Conservation (phyloP, 2,797 vertebrate genomes). For the Bryconaethiops microstoma region DNA sequence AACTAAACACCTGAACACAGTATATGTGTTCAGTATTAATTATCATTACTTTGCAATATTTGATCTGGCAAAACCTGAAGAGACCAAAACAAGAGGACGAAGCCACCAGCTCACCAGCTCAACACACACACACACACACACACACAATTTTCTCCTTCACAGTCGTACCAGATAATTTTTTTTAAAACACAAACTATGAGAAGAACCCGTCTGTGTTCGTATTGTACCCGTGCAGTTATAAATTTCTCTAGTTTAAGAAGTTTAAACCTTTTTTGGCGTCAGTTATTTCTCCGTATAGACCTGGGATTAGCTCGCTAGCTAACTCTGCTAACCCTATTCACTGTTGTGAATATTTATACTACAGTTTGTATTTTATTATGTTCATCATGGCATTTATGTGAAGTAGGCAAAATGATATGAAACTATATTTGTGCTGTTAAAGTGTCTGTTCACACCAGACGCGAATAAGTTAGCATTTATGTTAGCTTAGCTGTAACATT, state of each 20-base stretch:
- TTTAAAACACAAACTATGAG: too few relatives aligned
- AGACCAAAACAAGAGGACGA: too few relatives aligned
- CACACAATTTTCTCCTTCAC: too few relatives aligned
- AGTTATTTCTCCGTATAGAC: background rate
- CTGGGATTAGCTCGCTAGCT: background rate
- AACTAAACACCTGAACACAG: too few relatives aligned
- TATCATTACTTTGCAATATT: too few relatives aligned
- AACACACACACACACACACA: too few relatives aligned
- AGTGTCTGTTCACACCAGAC: background rate
- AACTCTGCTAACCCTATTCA: background rate
- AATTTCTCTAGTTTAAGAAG: background rate
- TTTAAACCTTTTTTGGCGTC: background rate
- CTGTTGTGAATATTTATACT: background rate
- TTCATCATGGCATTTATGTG: background rate
- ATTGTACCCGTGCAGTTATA: too few relatives aligned
- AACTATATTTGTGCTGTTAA: background rate
- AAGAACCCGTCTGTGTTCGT: too few relatives aligned
- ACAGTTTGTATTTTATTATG: background rate
- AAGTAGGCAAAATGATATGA: background rate
- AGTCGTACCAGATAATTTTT: too few relatives aligned
- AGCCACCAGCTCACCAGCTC: too few relatives aligned
- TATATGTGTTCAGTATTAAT: too few relatives aligned
- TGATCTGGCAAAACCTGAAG: too few relatives aligned
- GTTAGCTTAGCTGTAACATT: background rate
- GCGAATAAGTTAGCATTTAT: background rate